phyloP scores from a whole-genome alignment of 1,140 invertebrate genomes.

The Trachymyrmex septentrionalis region DNA sequence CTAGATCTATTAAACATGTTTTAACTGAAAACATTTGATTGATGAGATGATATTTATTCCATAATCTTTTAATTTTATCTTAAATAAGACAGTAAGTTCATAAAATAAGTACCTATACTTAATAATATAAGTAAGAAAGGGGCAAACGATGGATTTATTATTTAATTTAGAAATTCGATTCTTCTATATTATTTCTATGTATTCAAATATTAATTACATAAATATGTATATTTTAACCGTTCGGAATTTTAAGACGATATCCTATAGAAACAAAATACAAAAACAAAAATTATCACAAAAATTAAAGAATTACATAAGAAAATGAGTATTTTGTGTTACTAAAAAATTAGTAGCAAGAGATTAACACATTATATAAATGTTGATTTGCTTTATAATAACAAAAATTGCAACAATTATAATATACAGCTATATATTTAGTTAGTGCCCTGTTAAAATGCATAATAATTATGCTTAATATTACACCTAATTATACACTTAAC shows the following conservation, averaged over 20 bases:
- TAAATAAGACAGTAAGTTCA: not conserved
- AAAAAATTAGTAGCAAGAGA: not conserved
- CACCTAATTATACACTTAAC: constrained; percentile 1
- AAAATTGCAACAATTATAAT: constrained; percentile 26
- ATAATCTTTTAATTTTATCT: not conserved
- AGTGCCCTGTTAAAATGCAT: constrained; percentile 19
- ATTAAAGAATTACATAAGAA: not conserved
- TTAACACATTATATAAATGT: constrained; percentile 4
- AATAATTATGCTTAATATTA: not conserved
- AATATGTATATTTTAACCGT: not conserved
- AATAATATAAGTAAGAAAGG: not conserved
- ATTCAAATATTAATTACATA: not conserved
- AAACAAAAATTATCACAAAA: not conserved
- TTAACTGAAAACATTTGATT: not conserved
- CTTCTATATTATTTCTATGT: not conserved
- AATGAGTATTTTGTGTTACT: not conserved
- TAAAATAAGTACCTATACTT: not conserved
- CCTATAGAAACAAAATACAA: not conserved
- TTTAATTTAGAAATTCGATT: not conserved
- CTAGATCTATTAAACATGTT: not conserved
- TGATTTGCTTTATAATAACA: constrained; percentile 23
- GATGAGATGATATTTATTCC: not conserved
- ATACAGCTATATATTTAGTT: not conserved
- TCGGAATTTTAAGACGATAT: not conserved
- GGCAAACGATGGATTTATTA: not conserved